phyloP scores from a whole-genome alignment of 2,113 vertebrate species.

The Macquaria australasica region DNA sequence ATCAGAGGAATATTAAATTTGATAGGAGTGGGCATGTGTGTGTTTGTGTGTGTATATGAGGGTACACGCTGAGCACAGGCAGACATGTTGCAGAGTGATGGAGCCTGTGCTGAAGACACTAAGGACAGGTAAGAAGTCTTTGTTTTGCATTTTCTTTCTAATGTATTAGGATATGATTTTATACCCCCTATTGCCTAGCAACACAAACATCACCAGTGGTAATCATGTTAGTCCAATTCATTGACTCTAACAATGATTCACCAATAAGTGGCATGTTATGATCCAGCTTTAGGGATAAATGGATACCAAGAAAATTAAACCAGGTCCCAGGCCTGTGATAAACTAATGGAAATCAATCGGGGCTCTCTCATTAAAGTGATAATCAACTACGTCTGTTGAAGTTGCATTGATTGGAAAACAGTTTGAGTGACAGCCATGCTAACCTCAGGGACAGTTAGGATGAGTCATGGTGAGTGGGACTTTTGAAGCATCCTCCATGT shows the following conservation, averaged over 20 bases:
- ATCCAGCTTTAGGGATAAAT: constrained; percentile 59
- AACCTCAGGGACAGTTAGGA: constrained; percentile 56
- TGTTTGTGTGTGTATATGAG: not conserved
- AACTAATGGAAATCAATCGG: constrained; percentile 76
- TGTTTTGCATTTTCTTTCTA: not conserved
- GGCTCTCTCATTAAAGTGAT: constrained; percentile 77
- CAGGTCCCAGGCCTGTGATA: constrained; percentile 51
- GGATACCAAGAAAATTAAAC: constrained; percentile 69
- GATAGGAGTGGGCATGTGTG: not conserved
- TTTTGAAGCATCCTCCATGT: constrained; percentile 48
- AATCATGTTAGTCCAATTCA: constrained; percentile 44
- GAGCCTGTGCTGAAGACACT: not conserved
- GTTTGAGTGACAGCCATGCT: constrained; percentile 73
- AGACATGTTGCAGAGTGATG: not conserved
- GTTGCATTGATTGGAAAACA: constrained; percentile 73
- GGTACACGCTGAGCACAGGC: not conserved
- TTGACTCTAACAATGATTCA: constrained; percentile 47
- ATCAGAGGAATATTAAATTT: not conserved
- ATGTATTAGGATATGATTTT: constrained; percentile 9
- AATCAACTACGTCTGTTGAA: constrained; percentile 70
- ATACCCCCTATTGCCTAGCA: constrained; percentile 37
- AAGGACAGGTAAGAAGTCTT: not conserved
- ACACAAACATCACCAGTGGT: constrained; percentile 42
- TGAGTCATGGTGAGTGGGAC: constrained; percentile 69
- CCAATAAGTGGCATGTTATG: constrained; percentile 57